Base-by-base conservation (phyloP, 2,797 vertebrate genomes). In the Austrolebias charrua region DNA sequence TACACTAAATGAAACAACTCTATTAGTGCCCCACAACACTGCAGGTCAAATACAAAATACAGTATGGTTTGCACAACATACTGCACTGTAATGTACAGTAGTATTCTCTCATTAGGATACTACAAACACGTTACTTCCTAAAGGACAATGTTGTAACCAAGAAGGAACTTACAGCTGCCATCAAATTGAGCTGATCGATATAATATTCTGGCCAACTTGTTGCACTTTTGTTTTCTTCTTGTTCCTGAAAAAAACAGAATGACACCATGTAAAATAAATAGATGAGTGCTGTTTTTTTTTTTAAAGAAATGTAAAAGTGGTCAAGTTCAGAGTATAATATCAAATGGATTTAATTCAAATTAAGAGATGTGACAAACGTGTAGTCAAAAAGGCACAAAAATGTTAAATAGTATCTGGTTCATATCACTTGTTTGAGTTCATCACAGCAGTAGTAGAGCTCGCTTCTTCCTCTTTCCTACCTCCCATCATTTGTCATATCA, bases 151-250 rank as follows among this genome's bases (percentile, higher is more conserved):
- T 64, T 19, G 0, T 31, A 44, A 49, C 14, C 2, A 52, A 4
- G 29, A 57, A 48, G 6, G 56, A 33, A 97, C 97, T 95, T 89
- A 99, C 98, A 91, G 96, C 96, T 91, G 98, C 97, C 97, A 99
- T 98, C 55, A 94, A 98, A 84, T 96, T 98, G 71, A 99, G 94
- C 88, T 98, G 97, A 89, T 99, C 97, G 0, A 99, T 99, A 89
- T 99, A 99, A 90, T 94, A 99, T 78, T 99, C 98, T 0, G 98
- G 98, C 98, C 97, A 99, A 84, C 96, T 99, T 67, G 97, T 99
- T 45, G 98, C 97, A 84, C 97, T 94, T 92, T 99, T 98, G 78
- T 98, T 98, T 91, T 99, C 98, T 91, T 99, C 98, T 87, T 98
- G 96, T 80, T 99, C 98, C 98, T 99, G 84, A 65, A 80, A 65